phyloP scores from a whole-genome alignment of 2,888 invertebrate species.

The Diachrysia chrysitis region DNA sequence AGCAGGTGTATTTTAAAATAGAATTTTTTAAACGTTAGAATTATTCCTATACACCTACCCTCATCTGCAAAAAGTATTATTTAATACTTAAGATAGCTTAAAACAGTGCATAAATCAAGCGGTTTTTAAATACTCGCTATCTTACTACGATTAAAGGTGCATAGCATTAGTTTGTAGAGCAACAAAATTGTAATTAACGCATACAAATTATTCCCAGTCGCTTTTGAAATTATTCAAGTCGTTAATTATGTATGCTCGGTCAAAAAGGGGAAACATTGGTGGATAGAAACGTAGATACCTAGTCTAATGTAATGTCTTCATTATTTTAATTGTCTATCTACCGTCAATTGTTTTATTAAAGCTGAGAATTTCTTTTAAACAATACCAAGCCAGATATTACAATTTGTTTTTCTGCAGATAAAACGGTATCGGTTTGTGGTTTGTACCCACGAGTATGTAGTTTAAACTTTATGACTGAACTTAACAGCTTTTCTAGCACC shows the following conservation, averaged over 20 bases:
- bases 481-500: neutral
- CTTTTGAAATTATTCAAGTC: slow-evolving; percentile 24
- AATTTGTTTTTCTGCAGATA: slow-evolving; percentile 19
- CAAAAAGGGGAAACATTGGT: slow-evolving; percentile 35
- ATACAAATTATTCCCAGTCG: slow-evolving; percentile 13
- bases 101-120: slow-evolving; percentile 16
- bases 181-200: slow-evolving; percentile 22
- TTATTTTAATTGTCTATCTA: neutral
- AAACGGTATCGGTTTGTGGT: neutral
- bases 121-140: slow-evolving; percentile 10
- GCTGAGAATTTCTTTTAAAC: neutral
- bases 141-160: slow-evolving; percentile 31
- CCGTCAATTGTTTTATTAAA: neutral
- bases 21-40: slow-evolving; percentile 21
- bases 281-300: slow-evolving; percentile 10
- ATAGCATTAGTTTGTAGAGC: slow-evolving; percentile 33
- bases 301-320: neutral
- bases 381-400: too few species aligned
- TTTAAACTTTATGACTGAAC: slow-evolving; percentile 2
- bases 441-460: neutral
- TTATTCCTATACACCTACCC: slow-evolving; percentile 26
- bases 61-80: slow-evolving; percentile 14
- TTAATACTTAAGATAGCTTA: slow-evolving; percentile 2
- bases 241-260: slow-evolving; percentile 38
- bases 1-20: slow-evolving; percentile 15